Percentiles rank a stretch among this genome's conserved stretches.
These are phyloP conservation scores for Camelus bactrianus DNA, from an alignment of 2,113 vertebrate genomes.

Conservation along the genomic window DNA sequence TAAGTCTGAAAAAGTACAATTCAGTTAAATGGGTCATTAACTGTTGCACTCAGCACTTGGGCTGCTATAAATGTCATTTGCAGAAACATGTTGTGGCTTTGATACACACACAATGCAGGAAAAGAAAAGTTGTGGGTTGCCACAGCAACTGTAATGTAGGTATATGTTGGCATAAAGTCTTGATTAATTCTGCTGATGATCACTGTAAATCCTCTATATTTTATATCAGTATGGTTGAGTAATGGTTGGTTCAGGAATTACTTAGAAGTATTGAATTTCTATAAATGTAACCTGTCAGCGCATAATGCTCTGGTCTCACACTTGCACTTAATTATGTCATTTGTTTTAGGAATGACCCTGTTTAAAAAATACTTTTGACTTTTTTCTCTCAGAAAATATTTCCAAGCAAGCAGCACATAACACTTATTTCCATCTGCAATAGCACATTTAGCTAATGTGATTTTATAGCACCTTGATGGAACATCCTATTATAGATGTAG, in stretches of 20 bases:
- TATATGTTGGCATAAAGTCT: not conserved
- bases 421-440: not conserved
- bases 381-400: slow-evolving; percentile 50
- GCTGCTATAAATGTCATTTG: not conserved
- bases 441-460: slow-evolving; percentile 4
- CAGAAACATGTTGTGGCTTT: not conserved
- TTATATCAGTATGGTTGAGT: not conserved
- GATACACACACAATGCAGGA: not conserved
- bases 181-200: not conserved
- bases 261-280: slow-evolving; percentile 55
- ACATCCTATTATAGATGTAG: not conserved
- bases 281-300: not conserved
- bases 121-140: slow-evolving; percentile 30
- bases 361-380: slow-evolving; percentile 44
- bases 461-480: not conserved
- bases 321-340: slow-evolving; percentile 45
- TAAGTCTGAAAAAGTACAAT: not conserved
- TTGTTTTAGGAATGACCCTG: slow-evolving; percentile 58
- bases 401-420: slow-evolving; percentile 18
- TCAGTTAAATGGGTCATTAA: not conserved
- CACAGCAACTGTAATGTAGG: not conserved
- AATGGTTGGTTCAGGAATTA: slow-evolving; percentile 62
- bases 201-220: slow-evolving; percentile 35
- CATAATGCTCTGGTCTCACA: not conserved
- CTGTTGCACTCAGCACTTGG: not conserved